Evolutionary conservation across 37 sponge, comb jelly and placozoan genomes (phyloP).

Genomic region (Crambe crambe): DNA sequence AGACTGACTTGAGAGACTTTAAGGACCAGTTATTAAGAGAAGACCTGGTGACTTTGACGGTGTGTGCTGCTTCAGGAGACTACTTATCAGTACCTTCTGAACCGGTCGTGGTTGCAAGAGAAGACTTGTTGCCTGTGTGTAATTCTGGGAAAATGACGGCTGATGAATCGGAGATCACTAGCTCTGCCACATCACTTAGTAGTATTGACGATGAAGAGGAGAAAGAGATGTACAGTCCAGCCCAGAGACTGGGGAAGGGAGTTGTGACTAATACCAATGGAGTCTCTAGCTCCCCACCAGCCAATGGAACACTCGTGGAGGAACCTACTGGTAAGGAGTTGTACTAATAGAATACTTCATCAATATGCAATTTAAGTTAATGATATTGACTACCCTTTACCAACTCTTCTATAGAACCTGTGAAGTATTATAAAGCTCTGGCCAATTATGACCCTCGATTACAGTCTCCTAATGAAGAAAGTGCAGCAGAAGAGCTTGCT

Average conservation of each 20-base stretch:
- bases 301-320: neutral
- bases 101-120: constrained; percentile 1
- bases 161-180: neutral
- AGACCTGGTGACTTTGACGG: constrained; percentile 1
- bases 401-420: neutral
- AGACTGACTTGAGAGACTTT: neutral
- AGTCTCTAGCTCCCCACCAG: neutral
- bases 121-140: constrained; percentile 9
- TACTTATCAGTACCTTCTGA: constrained; percentile 14
- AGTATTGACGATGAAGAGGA: constrained; percentile 26
- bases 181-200: constrained; percentile 16
- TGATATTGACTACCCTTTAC: too few relatives aligned
- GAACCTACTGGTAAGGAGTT: neutral
- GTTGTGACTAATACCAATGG: neutral
- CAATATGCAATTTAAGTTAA: too few relatives aligned
- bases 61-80: constrained; percentile 6
- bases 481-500: constrained; percentile 33
- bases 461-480: constrained; percentile 55
- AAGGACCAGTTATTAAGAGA: neutral
- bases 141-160: neutral
- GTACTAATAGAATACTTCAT: too few relatives aligned
- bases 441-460: constrained; percentile 41
- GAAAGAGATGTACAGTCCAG: constrained; percentile 1
- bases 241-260: neutral
- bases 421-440: constrained; percentile 39